phyloP scores from a whole-genome alignment of 1,140 invertebrate genomes.

The Lucilia cuprina region DNA sequence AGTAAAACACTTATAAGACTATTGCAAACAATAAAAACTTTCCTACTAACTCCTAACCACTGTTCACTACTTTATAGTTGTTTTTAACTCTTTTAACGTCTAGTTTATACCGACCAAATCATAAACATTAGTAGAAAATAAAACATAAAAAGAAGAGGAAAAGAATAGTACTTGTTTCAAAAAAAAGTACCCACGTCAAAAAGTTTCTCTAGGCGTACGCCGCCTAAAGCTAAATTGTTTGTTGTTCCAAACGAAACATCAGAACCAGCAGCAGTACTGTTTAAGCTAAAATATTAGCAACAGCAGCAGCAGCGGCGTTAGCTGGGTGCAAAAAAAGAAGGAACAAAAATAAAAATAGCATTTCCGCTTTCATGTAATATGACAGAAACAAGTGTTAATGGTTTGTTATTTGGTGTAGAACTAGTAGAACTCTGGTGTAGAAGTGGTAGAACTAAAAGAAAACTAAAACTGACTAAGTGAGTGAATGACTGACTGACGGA shows the following conservation, averaged over 20 bases:
- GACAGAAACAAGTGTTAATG: constrained; percentile 38
- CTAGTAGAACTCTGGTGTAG: not conserved
- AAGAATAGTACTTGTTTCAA: constrained; percentile 8
- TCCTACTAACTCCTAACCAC: not conserved
- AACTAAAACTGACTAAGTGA: not conserved
- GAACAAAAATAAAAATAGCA: constrained; percentile 17
- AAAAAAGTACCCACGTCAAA: constrained; percentile 29
- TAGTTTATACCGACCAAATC: constrained; percentile 4
- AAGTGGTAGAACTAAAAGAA: not conserved
- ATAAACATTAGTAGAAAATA: not conserved
- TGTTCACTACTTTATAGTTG: not conserved
- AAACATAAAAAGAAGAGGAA: not conserved
- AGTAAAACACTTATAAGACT: no score
- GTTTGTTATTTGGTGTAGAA: constrained; percentile 29
- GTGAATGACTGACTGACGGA: not conserved
- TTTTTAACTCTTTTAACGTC: not conserved
- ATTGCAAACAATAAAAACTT: no score
- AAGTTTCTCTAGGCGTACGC: constrained; percentile 28
- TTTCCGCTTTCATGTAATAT: constrained; percentile 35
- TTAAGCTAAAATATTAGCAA: not conserved
- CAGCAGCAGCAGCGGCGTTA: not conserved
- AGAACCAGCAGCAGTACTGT: not conserved
- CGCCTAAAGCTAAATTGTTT: constrained; percentile 27
- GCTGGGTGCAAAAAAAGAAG: not conserved
- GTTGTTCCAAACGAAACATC: not conserved